Evolutionary conservation across 2,113 vertebrate species (phyloP), one percentile per base, ranked within the genome.

Genomic region (Tupaia chinensis): DNA sequence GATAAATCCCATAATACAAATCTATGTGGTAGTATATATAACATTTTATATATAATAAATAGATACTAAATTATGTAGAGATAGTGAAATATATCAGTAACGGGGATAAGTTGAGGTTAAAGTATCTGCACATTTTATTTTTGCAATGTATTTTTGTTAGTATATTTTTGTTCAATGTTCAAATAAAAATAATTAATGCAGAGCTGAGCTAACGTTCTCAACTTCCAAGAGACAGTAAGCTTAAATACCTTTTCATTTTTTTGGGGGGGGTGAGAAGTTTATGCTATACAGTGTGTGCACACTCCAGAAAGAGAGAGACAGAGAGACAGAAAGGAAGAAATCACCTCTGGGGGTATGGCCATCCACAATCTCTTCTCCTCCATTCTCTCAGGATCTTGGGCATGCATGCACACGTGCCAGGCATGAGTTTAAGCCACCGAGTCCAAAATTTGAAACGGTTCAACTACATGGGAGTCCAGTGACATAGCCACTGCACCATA

Each of bases 51-150:
- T n/a, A 83, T 19, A 25, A 83, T 25, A 61, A 3, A 76, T 84
- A 54, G 1, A 61, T 76, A 44, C 65, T 92, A 92, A 97, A 87
- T 74, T 27, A 95, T 22, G 6, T 60, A 95, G 87, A 89, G 14
- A 88, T 1, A 93, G 16, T 22, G 81, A 74, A 85, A 44, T 60
- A 78, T 14, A 65, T 61, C 10, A 89, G 25, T 32, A 54, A 88
- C 29, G 22, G 66, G 29, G 12, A 4, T 32, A 91, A 91, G 34
- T 89, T 15, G 0, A 23, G 12, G 4, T 68, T 34, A 29, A 68
- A 66, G 9, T 72, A n/a, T 14, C 3, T 69, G 32, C 14, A 3
- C 9, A 34, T 61, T 15, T 34, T 83, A 89, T 73, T 92, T 25
- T 0, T 7, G 9, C 7, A 53, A 34, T 16, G 20, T 16, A 11